These are phyloP conservation scores for Erynnis tages DNA, from an alignment of 2,888 invertebrate genomes.

Conservation along the genomic window DNA sequence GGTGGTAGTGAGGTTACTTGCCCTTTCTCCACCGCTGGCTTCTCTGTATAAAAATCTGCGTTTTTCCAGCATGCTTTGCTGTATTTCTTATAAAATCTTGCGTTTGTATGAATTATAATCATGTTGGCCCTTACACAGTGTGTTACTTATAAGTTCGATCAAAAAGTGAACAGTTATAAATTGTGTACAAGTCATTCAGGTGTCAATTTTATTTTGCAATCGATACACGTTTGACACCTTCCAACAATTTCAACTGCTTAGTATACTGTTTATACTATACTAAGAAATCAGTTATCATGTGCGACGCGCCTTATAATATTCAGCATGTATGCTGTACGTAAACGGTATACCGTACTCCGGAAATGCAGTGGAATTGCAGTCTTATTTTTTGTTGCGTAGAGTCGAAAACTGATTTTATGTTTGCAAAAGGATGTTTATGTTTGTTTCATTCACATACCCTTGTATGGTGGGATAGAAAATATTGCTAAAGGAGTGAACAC, in stretches of 20 bases:
- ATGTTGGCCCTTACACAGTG: no score
- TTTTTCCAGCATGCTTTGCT: no score
- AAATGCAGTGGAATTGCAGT: neutral
- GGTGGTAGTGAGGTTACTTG: no score
- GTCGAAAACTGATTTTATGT: neutral
- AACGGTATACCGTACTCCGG: neutral
- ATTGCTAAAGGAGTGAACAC: conserved; percentile 43
- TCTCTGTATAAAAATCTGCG: no score
- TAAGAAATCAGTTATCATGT: conserved; percentile 21
- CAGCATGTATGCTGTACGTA: conserved; percentile 4
- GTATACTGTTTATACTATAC: conserved; percentile 7
- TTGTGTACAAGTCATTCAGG: conserved; percentile 1
- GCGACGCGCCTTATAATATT: conserved; percentile 18
- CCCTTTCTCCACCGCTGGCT: no score
- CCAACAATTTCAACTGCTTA: conserved; percentile 2
- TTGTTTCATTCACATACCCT: conserved; percentile 61
- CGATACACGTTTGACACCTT: conserved; percentile 5
- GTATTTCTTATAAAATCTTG: no score
- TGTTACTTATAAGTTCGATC: neutral
- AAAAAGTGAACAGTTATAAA: conserved; percentile 2
- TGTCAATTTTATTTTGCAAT: conserved; percentile 2
- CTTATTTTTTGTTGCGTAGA: conserved; percentile 6
- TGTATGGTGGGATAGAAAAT: conserved; percentile 51
- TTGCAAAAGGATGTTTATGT: conserved; percentile 47
- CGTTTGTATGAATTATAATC: no score